Percentiles rank a stretch among this genome's conserved stretches.
Conservation (phyloP, 2,888 invertebrate genomes). For the Epinotia brunnichana region DNA sequence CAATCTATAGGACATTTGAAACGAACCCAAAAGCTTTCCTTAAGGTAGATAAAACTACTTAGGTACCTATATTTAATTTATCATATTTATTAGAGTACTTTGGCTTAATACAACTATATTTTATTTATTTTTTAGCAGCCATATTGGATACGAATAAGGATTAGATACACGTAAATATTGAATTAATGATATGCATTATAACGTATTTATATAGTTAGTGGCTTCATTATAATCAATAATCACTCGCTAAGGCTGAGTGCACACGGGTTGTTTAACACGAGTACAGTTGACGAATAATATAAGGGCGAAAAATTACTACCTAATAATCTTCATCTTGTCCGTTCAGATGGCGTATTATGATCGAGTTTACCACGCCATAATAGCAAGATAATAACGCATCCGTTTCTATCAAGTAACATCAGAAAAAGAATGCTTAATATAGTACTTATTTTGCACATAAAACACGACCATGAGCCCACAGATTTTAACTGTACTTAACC, state of each 20-base stretch:
- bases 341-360: not conserved
- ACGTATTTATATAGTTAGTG: conserved; percentile 68
- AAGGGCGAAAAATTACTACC: not conserved
- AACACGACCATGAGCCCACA: not conserved
- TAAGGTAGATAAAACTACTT: conserved; percentile 48
- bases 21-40: not conserved
- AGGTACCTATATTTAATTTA: conserved; percentile 64
- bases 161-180: conserved; percentile 75
- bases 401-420: not conserved
- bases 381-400: not conserved
- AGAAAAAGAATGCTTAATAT: not conserved
- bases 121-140: conserved; percentile 65
- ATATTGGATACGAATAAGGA: conserved; percentile 75
- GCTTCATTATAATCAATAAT: conserved; percentile 61
- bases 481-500: conserved; percentile 9
- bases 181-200: conserved; percentile 65
- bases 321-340: conserved; percentile 5
- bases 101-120: conserved; percentile 42
- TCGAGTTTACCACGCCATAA: not conserved
- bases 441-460: not conserved
- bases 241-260: conserved; percentile 40
- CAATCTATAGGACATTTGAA: not conserved
- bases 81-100: conserved; percentile 57
- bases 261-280: conserved; percentile 39
- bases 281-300: conserved; percentile 11